Evolutionary conservation across 64 coral and sea anemone genomes (phyloP).

Genomic region (Orbicella faveolata): DNA sequence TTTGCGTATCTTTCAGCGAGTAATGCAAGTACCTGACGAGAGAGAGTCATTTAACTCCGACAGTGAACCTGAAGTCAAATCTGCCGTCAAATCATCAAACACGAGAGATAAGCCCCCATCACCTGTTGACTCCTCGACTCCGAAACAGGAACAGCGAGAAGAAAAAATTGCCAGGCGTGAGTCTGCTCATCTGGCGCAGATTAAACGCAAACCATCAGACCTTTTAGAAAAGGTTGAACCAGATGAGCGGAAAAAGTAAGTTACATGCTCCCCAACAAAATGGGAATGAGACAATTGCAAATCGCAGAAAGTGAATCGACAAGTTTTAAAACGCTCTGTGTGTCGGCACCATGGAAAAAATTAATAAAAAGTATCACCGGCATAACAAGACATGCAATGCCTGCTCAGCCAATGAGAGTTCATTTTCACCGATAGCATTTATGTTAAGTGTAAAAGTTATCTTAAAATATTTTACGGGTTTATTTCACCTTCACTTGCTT

Average conservation of each 20-base stretch:
- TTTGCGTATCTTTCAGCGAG: conserved; percentile 19
- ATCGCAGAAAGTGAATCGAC: background rate
- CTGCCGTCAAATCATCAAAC: background rate
- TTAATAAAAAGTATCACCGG: too few species aligned
- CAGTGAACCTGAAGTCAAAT: conserved; percentile 11
- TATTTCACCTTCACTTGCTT: background rate
- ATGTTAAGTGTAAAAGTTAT: too few species aligned
- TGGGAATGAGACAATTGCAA: too few species aligned
- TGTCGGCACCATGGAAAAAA: too few species aligned
- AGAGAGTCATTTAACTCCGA: conserved; percentile 32
- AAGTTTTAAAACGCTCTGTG: background rate
- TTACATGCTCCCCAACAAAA: background rate
- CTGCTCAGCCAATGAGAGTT: too few species aligned
- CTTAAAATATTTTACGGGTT: background rate
- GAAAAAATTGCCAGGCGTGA: conserved; percentile 27
- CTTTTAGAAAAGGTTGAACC: background rate
- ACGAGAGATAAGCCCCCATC: conserved; percentile 23
- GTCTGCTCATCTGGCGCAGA: background rate
- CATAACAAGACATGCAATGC: background rate
- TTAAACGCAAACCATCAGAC: background rate
- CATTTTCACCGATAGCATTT: too few species aligned
- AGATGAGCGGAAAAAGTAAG: conserved; percentile 5
- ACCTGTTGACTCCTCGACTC: conserved; percentile 38
- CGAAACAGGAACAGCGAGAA: conserved; percentile 30
- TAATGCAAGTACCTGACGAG: conserved; percentile 56